Conservation (phyloP, 2,888 invertebrate genomes). For the Ormyrus labotus region DNA sequence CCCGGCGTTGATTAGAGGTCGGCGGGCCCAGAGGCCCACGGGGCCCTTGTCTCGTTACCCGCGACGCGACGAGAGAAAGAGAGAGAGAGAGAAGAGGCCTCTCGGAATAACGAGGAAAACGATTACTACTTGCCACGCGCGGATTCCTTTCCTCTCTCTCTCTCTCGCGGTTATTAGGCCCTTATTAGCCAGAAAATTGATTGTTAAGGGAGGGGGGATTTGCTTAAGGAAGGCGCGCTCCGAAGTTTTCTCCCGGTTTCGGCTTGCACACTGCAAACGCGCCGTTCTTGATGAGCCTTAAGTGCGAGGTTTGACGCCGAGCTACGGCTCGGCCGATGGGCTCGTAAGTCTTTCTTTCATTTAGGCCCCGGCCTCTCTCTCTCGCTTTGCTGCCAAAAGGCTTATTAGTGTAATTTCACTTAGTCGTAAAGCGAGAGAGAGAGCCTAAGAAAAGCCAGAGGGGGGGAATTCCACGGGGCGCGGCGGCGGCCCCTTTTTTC, state of each 20-base stretch:
- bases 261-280: not conserved
- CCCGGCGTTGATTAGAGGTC: conserved; percentile 71
- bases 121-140: conserved; percentile 50
- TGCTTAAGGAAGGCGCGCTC: conserved; percentile 41
- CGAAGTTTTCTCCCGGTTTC: too few relatives aligned
- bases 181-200: conserved; percentile 55
- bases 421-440: not conserved
- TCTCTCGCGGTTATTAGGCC: conserved; percentile 36
- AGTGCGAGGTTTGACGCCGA: conserved; percentile 39
- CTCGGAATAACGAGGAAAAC: conserved; percentile 39
- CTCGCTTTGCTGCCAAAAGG: not conserved
- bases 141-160: not conserved
- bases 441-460: not conserved
- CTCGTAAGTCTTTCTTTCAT: conserved; percentile 20
- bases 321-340: conserved; percentile 22
- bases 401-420: not conserved
- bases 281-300: conserved; percentile 26
- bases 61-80: not conserved
- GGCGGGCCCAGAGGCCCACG: conserved; percentile 54
- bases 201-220: conserved; percentile 49
- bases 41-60: conserved; percentile 43
- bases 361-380: conserved; percentile 6
- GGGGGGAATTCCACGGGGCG: too few relatives aligned
- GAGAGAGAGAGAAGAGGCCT: not conserved
- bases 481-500: too few relatives aligned